phyloP scores from a whole-genome alignment of 2,797 vertebrate genomes.

The Lerista edwardsae region DNA sequence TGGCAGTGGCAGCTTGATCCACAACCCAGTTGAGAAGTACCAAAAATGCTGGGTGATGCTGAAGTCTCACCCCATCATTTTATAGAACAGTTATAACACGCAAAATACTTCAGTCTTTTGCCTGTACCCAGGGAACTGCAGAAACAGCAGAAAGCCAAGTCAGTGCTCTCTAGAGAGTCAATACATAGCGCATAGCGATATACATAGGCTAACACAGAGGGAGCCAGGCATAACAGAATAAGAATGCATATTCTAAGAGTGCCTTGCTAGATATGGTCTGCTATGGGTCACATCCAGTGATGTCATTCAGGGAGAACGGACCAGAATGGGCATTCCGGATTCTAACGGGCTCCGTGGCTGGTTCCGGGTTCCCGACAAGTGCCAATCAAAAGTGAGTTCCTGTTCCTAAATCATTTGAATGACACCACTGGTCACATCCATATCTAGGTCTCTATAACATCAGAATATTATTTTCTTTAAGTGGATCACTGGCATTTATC shows the following conservation, averaged over 20 bases:
- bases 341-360: no score
- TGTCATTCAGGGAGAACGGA: no score
- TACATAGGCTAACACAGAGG: neutral
- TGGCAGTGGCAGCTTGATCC: neutral
- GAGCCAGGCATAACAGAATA: neutral
- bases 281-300: no score
- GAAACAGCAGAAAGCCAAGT: neutral
- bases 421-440: no score
- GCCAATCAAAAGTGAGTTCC: no score
- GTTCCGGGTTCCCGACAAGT: no score
- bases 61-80: neutral
- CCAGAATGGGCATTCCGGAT: no score
- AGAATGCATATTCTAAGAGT: no score
- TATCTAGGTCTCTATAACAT: neutral
- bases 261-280: neutral
- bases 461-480: neutral
- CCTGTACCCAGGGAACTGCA: neutral
- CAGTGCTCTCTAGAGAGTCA: neutral
- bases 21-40: neutral
- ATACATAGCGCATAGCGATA: neutral
- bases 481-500: neutral
- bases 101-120: neutral
- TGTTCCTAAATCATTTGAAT: no score
- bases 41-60: neutral
- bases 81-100: neutral